A percentile compares a stretch with the other conserved stretches of the same genome.
phyloP scores from a whole-genome alignment of 2,113 vertebrate genomes.

The human region DNA sequence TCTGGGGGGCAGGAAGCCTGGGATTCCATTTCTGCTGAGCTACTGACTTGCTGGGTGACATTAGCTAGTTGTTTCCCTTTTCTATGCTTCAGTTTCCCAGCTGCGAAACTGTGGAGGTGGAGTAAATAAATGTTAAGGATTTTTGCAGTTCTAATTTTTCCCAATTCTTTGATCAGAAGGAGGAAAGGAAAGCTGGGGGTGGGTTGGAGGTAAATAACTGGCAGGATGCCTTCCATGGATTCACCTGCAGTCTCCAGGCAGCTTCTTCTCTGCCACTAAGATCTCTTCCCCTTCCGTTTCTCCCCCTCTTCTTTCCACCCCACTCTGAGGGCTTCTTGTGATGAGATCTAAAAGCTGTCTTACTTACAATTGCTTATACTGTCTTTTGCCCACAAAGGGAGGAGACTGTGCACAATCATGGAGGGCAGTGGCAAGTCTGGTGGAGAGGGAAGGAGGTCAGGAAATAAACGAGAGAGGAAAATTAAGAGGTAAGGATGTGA shows the following conservation, averaged over 20 bases:
- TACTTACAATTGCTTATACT: conserved; percentile 33
- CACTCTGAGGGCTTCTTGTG: conserved; percentile 5
- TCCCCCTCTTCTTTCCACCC: not conserved
- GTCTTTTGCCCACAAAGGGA: not conserved
- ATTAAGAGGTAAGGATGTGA: not conserved
- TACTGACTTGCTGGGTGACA: not conserved
- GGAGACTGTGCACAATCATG: not conserved
- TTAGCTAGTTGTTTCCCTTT: conserved; percentile 25
- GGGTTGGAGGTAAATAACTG: conserved; percentile 36
- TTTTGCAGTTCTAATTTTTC: conserved; percentile 48
- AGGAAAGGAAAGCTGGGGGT: conserved; percentile 32
- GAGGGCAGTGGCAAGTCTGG: not conserved
- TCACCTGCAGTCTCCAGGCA: conserved; percentile 50
- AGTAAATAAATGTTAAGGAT: not conserved
- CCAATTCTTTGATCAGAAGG: conserved; percentile 33
- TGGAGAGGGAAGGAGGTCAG: not conserved
- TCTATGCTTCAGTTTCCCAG: conserved; percentile 37
- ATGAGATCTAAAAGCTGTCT: conserved; percentile 48
- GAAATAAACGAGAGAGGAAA: not conserved
- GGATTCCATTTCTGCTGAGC: not conserved
- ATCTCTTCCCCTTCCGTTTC: not conserved
- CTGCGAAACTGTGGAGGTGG: conserved; percentile 1
- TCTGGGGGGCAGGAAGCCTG: not conserved
- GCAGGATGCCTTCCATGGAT: not conserved
- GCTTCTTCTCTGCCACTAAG: conserved; percentile 22